Evolutionary conservation across 2,888 invertebrate genomes (phyloP).

Genomic region (Eristalinus aeneus): DNA sequence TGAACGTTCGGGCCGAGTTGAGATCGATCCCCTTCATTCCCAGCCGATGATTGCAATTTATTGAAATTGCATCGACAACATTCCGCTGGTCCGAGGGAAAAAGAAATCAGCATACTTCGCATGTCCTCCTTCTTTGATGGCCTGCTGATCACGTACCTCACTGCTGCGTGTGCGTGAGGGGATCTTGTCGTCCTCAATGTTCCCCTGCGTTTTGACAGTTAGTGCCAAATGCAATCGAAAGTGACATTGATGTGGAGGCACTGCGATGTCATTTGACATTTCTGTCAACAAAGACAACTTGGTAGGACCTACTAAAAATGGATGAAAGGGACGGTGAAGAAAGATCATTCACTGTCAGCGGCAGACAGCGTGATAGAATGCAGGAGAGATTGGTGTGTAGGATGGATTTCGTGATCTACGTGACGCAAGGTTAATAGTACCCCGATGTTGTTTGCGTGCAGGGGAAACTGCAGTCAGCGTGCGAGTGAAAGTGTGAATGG

Average conservation of each 20-base stretch:
- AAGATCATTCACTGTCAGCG: not conserved
- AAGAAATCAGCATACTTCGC: not conserved
- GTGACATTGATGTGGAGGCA: not conserved
- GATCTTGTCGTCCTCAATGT: not conserved
- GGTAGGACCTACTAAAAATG: too few species aligned
- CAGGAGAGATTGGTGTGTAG: not conserved
- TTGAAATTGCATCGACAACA: slow-evolving; percentile 53
- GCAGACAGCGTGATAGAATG: not conserved
- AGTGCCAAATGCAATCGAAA: not conserved
- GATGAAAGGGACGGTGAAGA: too few species aligned
- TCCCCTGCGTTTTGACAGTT: not conserved
- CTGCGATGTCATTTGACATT: not conserved
- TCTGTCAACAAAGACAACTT: too few species aligned
- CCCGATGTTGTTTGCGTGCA: not conserved
- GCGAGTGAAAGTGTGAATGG: not conserved
- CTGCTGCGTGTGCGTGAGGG: not conserved
- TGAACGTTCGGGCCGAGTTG: slow-evolving; percentile 58
- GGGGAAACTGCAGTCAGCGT: not conserved
- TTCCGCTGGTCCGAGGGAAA: slow-evolving; percentile 22
- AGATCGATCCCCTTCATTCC: not conserved
- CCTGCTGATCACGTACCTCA: not conserved
- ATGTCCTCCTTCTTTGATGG: not conserved
- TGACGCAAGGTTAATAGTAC: not conserved
- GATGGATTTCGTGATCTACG: not conserved
- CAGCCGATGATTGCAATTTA: slow-evolving; percentile 40